A percentile compares a stretch with the other conserved stretches of the same genome.
These are phyloP conservation scores for Gallinago nigripennis DNA, from an alignment of 2,797 vertebrate species.

Conservation along the genomic window DNA sequence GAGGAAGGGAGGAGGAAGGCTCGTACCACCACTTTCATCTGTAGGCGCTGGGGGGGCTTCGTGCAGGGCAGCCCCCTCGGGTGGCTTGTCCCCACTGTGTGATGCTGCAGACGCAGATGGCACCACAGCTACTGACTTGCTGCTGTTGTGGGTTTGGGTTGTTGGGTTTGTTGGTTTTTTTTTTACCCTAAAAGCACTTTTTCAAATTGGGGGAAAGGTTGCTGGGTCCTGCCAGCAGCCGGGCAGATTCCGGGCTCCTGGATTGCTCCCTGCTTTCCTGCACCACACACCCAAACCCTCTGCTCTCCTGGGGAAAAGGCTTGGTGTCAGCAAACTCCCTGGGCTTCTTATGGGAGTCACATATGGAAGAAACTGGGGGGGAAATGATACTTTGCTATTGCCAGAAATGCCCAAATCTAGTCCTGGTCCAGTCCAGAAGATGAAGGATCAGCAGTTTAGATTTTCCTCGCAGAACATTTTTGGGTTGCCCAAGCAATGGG, in stretches of 20 bases:
- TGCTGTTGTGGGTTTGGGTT: background rate
- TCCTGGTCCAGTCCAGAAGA: background rate
- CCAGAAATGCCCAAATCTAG: background rate
- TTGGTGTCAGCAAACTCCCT: background rate
- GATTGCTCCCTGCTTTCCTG: background rate
- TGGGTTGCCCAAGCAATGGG: background rate
- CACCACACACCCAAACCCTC: rapidly evolving
- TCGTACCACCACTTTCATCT: background rate
- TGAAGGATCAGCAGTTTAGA: background rate
- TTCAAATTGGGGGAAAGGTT: background rate
- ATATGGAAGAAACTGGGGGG: background rate
- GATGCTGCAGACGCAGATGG: constrained; percentile 17
- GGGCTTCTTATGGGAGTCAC: rapidly evolving
- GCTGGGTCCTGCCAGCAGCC: background rate
- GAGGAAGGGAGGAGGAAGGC: background rate
- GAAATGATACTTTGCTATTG: background rate
- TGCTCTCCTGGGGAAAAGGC: rapidly evolving
- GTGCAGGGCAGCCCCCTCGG: background rate
- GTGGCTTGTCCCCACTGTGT: background rate
- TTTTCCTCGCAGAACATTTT: background rate
- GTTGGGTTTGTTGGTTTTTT: too few species aligned
- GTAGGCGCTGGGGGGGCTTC: background rate
- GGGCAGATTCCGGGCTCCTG: rapidly evolving
- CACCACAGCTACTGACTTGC: background rate
- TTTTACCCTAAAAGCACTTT: background rate